These are phyloP conservation scores for Aphrocallistes beatrix DNA, from an alignment of 37 sponge, comb jelly and placozoan genomes.

Conservation along the genomic window DNA sequence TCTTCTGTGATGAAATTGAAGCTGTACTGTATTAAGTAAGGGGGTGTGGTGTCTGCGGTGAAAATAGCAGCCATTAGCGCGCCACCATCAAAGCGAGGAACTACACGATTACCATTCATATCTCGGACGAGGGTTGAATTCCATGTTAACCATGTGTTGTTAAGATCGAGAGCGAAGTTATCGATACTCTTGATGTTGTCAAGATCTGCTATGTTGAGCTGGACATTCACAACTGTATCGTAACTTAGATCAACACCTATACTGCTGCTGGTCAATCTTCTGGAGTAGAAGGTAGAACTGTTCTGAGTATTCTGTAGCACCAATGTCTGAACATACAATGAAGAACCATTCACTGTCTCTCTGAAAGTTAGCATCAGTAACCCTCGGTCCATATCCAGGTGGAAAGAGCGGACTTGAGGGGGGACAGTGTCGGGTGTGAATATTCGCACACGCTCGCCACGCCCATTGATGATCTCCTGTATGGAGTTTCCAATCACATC, in stretches of 20 bases:
- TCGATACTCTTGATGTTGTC: conserved; percentile 54
- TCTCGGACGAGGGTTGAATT: conserved; percentile 25
- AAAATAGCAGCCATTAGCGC: conserved; percentile 49
- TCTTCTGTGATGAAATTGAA: conserved; percentile 61
- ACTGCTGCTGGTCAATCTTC: neutral
- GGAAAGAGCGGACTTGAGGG: neutral
- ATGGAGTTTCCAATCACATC: conserved; percentile 71
- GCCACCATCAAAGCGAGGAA: conserved; percentile 28
- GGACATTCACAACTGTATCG: conserved; percentile 30
- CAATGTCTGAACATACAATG: conserved; percentile 36
- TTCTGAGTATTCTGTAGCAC: conserved; percentile 20
- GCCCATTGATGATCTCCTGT: conserved; percentile 32
- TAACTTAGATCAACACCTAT: neutral
- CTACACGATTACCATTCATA: conserved; percentile 57
- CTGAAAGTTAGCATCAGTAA: conserved; percentile 43
- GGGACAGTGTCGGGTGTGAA: neutral
- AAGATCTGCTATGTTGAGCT: conserved; percentile 39
- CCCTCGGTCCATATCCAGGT: conserved; percentile 45
- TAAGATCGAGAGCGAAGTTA: conserved; percentile 33
- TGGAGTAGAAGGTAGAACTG: neutral
- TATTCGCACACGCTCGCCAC: conserved; percentile 35
- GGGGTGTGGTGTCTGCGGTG: conserved; percentile 54
- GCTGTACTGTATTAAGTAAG: conserved; percentile 42
- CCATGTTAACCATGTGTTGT: conserved; percentile 44
- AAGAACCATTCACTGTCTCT: conserved; percentile 63